A percentile compares a stretch with the other conserved stretches of the same genome.
Evolutionary conservation across 2,797 vertebrate species (phyloP).

Genomic region (Myotis vivesi): DNA sequence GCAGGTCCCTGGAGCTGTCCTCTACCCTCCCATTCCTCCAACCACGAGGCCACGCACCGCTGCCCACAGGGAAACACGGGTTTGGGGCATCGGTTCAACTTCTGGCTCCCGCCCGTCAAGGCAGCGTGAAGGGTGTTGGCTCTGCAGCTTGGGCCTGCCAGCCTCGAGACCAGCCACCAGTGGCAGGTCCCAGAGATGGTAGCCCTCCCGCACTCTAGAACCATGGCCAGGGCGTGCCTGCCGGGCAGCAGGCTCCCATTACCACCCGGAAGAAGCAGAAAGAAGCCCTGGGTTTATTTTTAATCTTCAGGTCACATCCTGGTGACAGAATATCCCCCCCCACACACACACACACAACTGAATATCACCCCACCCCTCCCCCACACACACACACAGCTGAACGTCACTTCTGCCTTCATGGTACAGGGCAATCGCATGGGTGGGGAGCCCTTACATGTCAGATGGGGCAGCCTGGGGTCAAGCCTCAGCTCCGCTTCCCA

Average conservation of each 20-base stretch:
- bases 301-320: not conserved
- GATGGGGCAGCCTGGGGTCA: not conserved
- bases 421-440: not conserved
- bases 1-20: too few relatives aligned
- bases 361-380: fast-evolving
- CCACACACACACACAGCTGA: not conserved
- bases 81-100: fast-evolving
- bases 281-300: not conserved
- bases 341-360: not conserved
- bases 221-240: not conserved
- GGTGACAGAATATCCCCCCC: not conserved
- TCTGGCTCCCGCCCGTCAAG: not conserved
- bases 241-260: fast-evolving
- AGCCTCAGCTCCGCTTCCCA: not conserved
- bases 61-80: not conserved
- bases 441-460: fast-evolving
- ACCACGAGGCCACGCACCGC: fast-evolving
- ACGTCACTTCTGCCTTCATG: fast-evolving
- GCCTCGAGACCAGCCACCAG: not conserved
- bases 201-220: not conserved
- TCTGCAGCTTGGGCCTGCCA: not conserved
- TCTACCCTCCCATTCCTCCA: fast-evolving
- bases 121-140: fast-evolving
- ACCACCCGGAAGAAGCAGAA: not conserved
- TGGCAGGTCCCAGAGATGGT: not conserved